phyloP scores from a whole-genome alignment of 2,797 vertebrate species.

The Myotis planiceps region DNA sequence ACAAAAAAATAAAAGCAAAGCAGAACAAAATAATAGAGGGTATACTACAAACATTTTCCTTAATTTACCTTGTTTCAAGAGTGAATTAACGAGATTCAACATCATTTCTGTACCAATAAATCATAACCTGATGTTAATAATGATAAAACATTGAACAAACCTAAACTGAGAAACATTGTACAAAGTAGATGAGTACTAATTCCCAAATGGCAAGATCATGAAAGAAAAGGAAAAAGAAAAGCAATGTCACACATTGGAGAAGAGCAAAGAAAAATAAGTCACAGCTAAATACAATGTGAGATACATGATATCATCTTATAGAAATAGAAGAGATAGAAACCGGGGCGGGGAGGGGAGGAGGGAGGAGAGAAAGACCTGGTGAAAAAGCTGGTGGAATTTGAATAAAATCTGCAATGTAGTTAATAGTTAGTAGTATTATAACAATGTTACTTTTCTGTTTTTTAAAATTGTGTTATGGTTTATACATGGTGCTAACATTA shows the following conservation, averaged over 20 bases:
- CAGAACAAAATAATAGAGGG: not conserved
- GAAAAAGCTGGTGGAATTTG: not conserved
- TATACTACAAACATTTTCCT: not conserved
- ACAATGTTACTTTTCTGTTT: not conserved
- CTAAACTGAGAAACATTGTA: not conserved
- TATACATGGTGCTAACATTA: not conserved
- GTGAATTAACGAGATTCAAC: not conserved
- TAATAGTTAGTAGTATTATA: not conserved
- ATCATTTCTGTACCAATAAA: not conserved
- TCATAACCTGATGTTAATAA: not conserved
- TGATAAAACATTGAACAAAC: not conserved
- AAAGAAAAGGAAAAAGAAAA: not conserved
- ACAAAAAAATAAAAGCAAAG: not conserved
- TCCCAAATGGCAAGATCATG: not conserved
- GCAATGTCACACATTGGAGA: not conserved
- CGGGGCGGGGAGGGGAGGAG: too few species aligned
- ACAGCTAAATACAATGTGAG: not conserved
- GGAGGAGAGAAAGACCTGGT: not conserved
- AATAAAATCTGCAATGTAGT: not conserved
- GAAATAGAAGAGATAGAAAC: not conserved
- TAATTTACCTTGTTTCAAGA: slow-evolving; percentile 2
- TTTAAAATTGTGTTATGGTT: not conserved
- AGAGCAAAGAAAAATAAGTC: not conserved
- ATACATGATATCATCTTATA: not conserved
- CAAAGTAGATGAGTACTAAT: not conserved